Evolutionary conservation across 2,113 vertebrate species (phyloP).

Genomic region (Chaetops frenatus): DNA sequence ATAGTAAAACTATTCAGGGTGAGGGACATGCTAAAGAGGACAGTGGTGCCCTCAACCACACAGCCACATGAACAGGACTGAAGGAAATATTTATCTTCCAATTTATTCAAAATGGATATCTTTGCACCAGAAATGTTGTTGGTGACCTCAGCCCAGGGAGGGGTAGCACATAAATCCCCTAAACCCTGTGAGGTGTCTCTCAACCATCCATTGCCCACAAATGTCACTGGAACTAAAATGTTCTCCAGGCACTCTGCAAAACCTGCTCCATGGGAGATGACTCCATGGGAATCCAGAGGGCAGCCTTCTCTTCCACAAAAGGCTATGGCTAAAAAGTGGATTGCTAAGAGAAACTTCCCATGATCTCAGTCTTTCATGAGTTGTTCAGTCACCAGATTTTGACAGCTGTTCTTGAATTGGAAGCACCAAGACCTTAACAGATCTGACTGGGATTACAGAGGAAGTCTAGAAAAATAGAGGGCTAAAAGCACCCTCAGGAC

Average conservation of each 20-base stretch:
- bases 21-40: neutral
- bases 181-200: neutral
- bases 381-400: neutral
- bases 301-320: neutral
- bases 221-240: neutral
- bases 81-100: neutral
- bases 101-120: neutral
- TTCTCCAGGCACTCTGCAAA: neutral
- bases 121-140: neutral
- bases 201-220: neutral
- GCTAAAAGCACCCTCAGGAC: neutral
- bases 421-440: neutral
- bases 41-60: neutral
- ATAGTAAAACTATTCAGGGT: neutral
- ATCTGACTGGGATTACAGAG: accelerated
- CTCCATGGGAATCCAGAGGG: neutral
- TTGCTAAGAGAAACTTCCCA: neutral
- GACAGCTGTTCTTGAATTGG: neutral
- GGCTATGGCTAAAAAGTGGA: neutral
- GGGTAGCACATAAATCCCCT: neutral
- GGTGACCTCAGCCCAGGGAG: neutral
- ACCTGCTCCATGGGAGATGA: neutral
- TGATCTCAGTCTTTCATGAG: neutral
- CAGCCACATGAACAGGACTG: neutral
- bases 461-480: neutral